A percentile compares a stretch with the other conserved stretches of the same genome.
phyloP scores from a whole-genome alignment of 2,113 vertebrate species.

The Psettodes erumei region DNA sequence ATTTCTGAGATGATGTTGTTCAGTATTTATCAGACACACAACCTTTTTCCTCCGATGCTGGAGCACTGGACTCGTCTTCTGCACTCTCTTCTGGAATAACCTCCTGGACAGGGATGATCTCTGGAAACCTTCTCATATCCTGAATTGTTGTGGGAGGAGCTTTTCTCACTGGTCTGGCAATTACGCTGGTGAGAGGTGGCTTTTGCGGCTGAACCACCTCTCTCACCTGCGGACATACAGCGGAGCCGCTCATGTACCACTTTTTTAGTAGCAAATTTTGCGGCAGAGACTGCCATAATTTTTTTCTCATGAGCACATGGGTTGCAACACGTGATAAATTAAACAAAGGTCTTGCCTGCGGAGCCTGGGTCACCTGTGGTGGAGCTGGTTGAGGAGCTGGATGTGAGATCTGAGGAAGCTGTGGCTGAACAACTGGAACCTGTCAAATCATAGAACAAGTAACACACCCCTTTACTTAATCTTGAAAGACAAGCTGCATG shows the following conservation, averaged over 20 bases:
- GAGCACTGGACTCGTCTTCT: constrained; percentile 69
- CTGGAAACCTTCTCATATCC: constrained; percentile 66
- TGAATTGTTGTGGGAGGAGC: constrained; percentile 69
- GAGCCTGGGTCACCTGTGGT: constrained; percentile 43
- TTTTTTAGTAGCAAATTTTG: too few species aligned
- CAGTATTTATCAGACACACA: not conserved
- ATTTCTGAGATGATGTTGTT: not conserved
- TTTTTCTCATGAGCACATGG: too few species aligned
- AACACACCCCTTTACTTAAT: not conserved
- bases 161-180: constrained; percentile 75
- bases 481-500: not conserved
- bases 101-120: constrained; percentile 74
- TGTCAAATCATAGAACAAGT: constrained; percentile 47
- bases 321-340: too few species aligned
- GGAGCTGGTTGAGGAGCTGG: constrained; percentile 47
- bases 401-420: constrained; percentile 38
- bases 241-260: too few species aligned
- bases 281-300: too few species aligned
- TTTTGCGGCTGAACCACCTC: constrained; percentile 57
- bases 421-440: constrained; percentile 52
- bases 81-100: constrained; percentile 66
- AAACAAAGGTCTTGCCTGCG: constrained; percentile 55
- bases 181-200: constrained; percentile 49
- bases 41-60: constrained; percentile 72
- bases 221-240: constrained; percentile 52